These are phyloP conservation scores for Gallinago media DNA, from an alignment of 2,113 vertebrate species.

Conservation along the genomic window DNA sequence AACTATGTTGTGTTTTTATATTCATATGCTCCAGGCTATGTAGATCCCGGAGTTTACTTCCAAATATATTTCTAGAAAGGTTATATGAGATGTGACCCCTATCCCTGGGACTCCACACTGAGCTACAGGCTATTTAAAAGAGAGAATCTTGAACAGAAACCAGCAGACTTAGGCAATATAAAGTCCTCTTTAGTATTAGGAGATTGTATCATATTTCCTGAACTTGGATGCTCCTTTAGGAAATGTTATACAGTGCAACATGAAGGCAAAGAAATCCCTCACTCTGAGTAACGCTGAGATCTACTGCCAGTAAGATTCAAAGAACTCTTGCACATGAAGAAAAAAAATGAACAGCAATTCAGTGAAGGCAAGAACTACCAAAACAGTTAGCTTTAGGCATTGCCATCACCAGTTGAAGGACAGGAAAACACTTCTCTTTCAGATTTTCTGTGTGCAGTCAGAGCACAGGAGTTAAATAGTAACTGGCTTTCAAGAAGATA, in stretches of 20 bases:
- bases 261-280: background rate
- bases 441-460: background rate
- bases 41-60: background rate
- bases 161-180: background rate
- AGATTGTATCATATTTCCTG: background rate
- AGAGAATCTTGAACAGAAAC: background rate
- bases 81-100: background rate
- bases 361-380: background rate
- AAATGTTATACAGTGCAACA: background rate
- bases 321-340: background rate
- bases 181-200: background rate
- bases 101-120: background rate
- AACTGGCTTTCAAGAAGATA: background rate
- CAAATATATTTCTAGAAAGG: background rate
- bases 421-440: background rate
- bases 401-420: background rate
- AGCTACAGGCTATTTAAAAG: background rate
- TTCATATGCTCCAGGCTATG: background rate
- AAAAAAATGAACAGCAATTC: background rate
- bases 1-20: background rate
- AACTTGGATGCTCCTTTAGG: background rate
- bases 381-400: background rate
- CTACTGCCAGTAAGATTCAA: background rate
- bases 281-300: background rate
- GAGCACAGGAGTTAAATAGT: background rate